Evolutionary conservation across 2,113 vertebrate genomes (phyloP).

Genomic region (Dryoscopus gambensis): DNA sequence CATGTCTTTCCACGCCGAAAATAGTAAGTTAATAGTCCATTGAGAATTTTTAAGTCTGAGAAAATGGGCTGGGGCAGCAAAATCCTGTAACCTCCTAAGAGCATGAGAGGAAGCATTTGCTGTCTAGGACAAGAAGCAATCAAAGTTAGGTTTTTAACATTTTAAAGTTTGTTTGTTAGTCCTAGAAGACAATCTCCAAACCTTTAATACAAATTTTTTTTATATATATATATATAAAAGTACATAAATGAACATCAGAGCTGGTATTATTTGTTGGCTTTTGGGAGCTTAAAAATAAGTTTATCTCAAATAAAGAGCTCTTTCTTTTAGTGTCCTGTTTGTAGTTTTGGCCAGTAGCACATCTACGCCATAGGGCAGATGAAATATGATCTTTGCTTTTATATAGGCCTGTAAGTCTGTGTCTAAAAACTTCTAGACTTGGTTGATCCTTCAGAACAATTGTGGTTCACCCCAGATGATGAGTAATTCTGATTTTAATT

Average conservation of each 20-base stretch:
- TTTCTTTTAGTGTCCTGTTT: neutral
- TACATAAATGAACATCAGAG: neutral
- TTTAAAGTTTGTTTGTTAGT: neutral
- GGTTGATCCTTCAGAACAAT: neutral
- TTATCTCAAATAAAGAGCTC: neutral
- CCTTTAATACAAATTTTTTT: neutral
- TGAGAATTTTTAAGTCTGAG: neutral
- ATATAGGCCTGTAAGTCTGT: neutral
- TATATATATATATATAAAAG: no score
- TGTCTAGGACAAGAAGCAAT: neutral
- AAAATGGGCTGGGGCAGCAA: neutral
- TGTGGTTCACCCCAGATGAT: neutral
- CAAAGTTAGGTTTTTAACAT: neutral
- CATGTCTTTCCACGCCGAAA: neutral
- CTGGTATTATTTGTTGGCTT: neutral
- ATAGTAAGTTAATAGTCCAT: neutral
- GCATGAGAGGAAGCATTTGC: neutral
- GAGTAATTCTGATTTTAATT: neutral
- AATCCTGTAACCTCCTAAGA: neutral
- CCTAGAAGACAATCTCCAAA: neutral
- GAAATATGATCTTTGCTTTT: neutral
- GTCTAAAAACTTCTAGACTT: neutral
- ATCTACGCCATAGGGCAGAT: accelerated
- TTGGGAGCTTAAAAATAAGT: neutral
- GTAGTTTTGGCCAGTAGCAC: neutral